Evolutionary conservation across 1,140 invertebrate genomes (phyloP).

Genomic region (Aphis gossypii): DNA sequence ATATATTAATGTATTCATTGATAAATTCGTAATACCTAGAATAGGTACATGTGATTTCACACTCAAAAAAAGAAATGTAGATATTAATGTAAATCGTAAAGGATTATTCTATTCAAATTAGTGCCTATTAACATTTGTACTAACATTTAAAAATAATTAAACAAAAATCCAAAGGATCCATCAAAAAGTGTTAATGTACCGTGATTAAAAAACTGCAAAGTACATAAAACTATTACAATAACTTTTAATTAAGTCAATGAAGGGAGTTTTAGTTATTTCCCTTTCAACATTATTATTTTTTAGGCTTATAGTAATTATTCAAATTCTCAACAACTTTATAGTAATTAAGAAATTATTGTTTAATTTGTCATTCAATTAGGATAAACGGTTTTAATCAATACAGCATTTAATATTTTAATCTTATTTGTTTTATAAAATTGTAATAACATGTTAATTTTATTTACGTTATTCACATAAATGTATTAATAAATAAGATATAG

Average conservation of each 20-base stretch:
- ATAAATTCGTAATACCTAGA: too few relatives aligned
- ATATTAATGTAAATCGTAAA: too few relatives aligned
- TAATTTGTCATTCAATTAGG: neutral
- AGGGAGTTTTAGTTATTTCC: neutral
- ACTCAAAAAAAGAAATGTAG: too few relatives aligned
- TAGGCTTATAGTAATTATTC: neutral
- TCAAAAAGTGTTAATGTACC: neutral
- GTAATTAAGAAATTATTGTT: neutral
- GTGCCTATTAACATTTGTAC: neutral
- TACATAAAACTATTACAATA: neutral
- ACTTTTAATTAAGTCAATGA: slow-evolving; percentile 10
- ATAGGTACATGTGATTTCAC: too few relatives aligned
- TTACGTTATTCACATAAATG: neutral
- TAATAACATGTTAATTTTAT: neutral
- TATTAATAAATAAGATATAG: neutral
- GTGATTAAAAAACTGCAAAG: neutral
- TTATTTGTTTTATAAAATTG: neutral
- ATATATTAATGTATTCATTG: too few relatives aligned
- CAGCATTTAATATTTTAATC: neutral
- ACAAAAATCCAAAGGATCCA: neutral
- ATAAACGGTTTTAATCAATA: neutral
- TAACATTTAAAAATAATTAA: neutral
- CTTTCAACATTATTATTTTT: neutral
- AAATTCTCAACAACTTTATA: neutral
- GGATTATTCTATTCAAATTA: too few relatives aligned